A percentile compares a stretch with the other conserved stretches of the same genome.
Conservation (phyloP, 2,888 invertebrate genomes). For the Gandaritis pyraliata region DNA sequence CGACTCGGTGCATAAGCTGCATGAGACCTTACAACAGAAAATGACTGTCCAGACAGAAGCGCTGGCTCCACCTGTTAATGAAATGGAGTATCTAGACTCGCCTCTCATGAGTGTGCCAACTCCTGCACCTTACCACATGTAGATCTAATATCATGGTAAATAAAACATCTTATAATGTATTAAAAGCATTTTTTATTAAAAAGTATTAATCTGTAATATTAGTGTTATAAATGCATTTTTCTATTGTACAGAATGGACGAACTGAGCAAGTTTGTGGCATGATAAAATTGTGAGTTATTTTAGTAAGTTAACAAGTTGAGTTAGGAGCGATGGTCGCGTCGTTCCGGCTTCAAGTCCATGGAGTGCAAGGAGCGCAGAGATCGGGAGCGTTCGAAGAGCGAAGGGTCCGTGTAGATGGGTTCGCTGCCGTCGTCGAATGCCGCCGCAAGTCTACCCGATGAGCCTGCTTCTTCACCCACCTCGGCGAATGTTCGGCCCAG, state of each 20-base stretch:
- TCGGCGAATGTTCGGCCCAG: conserved; percentile 73
- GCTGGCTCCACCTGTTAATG: conserved; percentile 81
- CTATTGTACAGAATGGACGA: conserved; percentile 31
- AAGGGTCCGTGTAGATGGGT: conserved; percentile 96
- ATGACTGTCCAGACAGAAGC: conserved; percentile 88
- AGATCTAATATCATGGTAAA: conserved; percentile 38
- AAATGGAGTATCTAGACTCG: conserved; percentile 91
- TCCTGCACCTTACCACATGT: conserved; percentile 88
- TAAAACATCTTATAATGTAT: conserved; percentile 45
- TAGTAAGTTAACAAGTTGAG: conserved; percentile 17
- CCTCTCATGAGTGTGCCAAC: conserved; percentile 94
- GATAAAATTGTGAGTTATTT: conserved; percentile 13
- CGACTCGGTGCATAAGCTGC: conserved; percentile 92
- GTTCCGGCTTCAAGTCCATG: conserved; percentile 81
- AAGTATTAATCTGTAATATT: conserved; percentile 26
- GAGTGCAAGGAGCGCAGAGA: conserved; percentile 88
- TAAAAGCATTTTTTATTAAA: conserved; percentile 47
- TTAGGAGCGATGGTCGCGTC: conserved; percentile 74
- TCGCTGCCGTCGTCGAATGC: conserved; percentile 95
- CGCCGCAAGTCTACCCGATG: conserved; percentile 74
- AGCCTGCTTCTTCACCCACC: conserved; percentile 78
- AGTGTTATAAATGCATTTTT: conserved; percentile 31
- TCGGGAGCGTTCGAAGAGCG: conserved; percentile 93
- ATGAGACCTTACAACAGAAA: conserved; percentile 91
- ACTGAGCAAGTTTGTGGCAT: conserved; percentile 32